phyloP scores from a whole-genome alignment of 37 sponge, comb jelly and placozoan species.

The Ianthella basta region DNA sequence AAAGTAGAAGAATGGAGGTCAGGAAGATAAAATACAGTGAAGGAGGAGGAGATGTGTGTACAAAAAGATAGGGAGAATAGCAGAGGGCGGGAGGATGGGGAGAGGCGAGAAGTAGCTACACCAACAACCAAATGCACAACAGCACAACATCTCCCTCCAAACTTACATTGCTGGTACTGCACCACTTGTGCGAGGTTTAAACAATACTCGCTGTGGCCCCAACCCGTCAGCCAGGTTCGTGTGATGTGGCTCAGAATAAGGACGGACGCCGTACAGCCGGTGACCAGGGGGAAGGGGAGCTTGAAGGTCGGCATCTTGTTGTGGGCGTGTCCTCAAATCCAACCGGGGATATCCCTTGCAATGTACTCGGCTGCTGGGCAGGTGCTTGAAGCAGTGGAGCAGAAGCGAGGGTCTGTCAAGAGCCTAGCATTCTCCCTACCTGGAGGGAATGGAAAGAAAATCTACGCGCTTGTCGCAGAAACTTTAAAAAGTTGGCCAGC shows the following conservation, averaged over 20 bases:
- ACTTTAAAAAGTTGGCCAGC: conserved; percentile 15
- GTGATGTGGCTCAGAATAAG: not conserved
- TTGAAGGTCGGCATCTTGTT: conserved; percentile 3
- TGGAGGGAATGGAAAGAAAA: not conserved
- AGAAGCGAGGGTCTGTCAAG: conserved; percentile 4
- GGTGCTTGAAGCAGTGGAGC: conserved; percentile 7
- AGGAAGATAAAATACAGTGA: no score
- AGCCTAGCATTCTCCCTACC: not conserved
- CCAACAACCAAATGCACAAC: not conserved
- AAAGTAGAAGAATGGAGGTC: no score
- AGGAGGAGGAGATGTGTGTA: no score
- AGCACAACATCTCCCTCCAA: not conserved
- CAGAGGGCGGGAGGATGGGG: no score
- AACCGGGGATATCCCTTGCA: no score
- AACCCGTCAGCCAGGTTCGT: not conserved
- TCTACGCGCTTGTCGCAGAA: conserved; percentile 17
- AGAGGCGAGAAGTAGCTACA: no score
- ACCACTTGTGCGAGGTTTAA: conserved; percentile 12
- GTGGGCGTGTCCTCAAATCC: no score
- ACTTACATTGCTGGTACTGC: conserved; percentile 29
- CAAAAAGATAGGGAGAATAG: no score
- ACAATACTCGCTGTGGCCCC: not conserved
- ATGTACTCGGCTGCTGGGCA: conserved; percentile 11
- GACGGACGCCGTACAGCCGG: not conserved
- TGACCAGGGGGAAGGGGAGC: not conserved